These are phyloP conservation scores for Yasuhikotakia modesta DNA, from an alignment of 2,797 vertebrate species.

Conservation along the genomic window DNA sequence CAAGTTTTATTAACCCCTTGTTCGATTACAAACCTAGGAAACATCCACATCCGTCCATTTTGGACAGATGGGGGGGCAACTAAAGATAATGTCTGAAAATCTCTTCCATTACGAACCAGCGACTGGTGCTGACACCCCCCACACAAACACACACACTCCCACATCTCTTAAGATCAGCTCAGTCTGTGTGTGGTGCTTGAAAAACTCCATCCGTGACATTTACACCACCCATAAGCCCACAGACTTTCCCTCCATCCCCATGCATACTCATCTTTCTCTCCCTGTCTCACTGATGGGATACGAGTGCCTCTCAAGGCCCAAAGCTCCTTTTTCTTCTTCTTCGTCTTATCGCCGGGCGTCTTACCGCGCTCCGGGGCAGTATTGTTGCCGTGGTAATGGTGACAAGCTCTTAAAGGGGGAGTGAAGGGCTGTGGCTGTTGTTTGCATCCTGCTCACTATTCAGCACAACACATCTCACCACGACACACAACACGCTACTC, in stretches of 20 bases:
- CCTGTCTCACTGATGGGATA: conserved; percentile 19
- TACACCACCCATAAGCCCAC: conserved; percentile 42
- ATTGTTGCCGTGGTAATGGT: conserved; percentile 46
- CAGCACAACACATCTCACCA: conserved; percentile 49
- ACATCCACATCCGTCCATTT: too few relatives aligned
- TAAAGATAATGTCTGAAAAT: background rate
- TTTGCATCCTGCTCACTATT: conserved; percentile 56
- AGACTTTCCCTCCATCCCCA: conserved; percentile 22
- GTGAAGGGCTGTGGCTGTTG: conserved; percentile 50
- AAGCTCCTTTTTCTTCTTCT: conserved; percentile 33
- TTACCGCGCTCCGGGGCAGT: background rate
- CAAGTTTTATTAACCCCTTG: too few relatives aligned
- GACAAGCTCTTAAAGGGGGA: conserved; percentile 34
- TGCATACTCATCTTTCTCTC: conserved; percentile 17
- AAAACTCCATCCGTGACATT: conserved; percentile 51
- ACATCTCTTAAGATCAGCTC: conserved; percentile 43
- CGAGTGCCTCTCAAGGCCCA: conserved; percentile 21
- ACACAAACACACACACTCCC: conserved; percentile 24
- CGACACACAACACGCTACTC: conserved; percentile 42
- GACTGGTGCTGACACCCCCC: conserved; percentile 41
- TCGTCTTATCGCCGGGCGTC: conserved; percentile 37
- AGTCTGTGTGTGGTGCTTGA: conserved; percentile 43
- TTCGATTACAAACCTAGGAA: too few relatives aligned
- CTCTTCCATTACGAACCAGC: conserved; percentile 19
- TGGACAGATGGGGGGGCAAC: too few relatives aligned